Base-by-base conservation (phyloP, 2,888 invertebrate species). In the Sinotaia quadrata region DNA sequence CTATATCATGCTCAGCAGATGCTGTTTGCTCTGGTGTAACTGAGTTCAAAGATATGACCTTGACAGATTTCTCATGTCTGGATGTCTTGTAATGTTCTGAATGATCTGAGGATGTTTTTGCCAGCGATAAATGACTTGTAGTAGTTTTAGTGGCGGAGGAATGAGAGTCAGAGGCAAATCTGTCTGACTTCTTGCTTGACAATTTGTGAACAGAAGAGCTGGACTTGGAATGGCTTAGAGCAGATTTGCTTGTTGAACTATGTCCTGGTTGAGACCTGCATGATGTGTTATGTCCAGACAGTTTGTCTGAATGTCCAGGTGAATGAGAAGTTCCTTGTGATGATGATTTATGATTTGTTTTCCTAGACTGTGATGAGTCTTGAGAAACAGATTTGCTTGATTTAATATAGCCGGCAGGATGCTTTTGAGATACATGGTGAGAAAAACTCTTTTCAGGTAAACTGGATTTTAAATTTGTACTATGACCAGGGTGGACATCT, bases 311-410 rank as follows among this genome's bases (percentile, higher is more conserved):
- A 7, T 56, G 65, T 12, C 24, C n/a, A 8, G 65, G 56, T 37
- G 56, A 56, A n/a, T 15, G 21, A 24, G n/a, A 47, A 31, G n/a
- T 31, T 12, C 44, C 3, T 18, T 27, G 12, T 7, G 31, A 47
- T 18, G 44, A 37, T 44, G 60, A 59, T 18, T 2, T 4, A 3
- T 41, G 41, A 41, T n/a, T 34, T 10, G 41, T 33, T 21, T 41
- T 8, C n/a, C n/a, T n/a, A n/a, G 29, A 33, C 31, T 44, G 33
- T 10, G 31, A 59, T 3, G 27, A 31, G 27, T 37, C 44, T 8
- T 44, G 10, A 10, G 31, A 47, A n/a, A 33, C 47, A n/a, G 60
- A 47, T 61, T 61, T 61, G 61, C 24, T n/a, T n/a, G n/a, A n/a
- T n/a, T n/a, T n/a, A n/a, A n/a, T n/a, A n/a, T n/a, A n/a, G n/a